Evolutionary conservation across 2,797 vertebrate genomes (phyloP).

Genomic region (Macropodus opercularis): DNA sequence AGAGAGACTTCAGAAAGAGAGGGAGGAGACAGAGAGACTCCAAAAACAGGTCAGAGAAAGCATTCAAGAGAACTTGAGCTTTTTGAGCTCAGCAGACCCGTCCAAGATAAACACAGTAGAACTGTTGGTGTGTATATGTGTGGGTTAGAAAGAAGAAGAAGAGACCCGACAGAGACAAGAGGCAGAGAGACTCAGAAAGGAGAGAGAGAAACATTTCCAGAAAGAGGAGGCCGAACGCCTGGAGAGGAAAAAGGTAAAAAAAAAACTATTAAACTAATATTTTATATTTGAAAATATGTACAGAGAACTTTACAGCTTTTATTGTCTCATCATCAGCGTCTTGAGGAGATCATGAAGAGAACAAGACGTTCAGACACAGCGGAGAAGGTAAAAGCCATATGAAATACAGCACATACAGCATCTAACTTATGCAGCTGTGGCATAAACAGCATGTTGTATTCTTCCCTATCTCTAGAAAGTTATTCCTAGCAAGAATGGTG

Average conservation of each 20-base stretch:
- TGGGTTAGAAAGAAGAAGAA: slow-evolving; percentile 89
- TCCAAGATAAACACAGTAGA: background rate
- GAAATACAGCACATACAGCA: background rate
- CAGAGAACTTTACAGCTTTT: background rate
- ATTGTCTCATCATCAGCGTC: slow-evolving; percentile 79
- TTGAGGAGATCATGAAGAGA: slow-evolving; percentile 99
- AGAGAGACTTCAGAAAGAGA: slow-evolving; percentile 83
- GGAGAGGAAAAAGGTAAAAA: slow-evolving; percentile 92
- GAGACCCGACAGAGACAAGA: slow-evolving; percentile 88
- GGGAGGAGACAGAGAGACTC: slow-evolving; percentile 84
- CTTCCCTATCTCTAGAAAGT: slow-evolving; percentile 79
- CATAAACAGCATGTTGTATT: background rate
- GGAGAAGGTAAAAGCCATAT: slow-evolving; percentile 81
- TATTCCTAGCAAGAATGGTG: slow-evolving; percentile 85
- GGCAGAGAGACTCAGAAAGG: slow-evolving; percentile 84
- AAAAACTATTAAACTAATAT: background rate
- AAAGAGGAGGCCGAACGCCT: slow-evolving; percentile 93
- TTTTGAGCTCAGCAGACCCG: background rate
- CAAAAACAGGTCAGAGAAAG: slow-evolving; percentile 86
- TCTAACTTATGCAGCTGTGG: background rate
- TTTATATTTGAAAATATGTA: background rate
- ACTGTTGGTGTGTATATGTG: background rate
- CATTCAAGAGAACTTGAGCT: background rate
- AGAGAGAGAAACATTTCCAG: slow-evolving; percentile 94
- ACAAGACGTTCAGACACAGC: slow-evolving; percentile 89